Evolutionary conservation across 1,140 invertebrate species (phyloP).

Genomic region (Rhopalosiphum padi): DNA sequence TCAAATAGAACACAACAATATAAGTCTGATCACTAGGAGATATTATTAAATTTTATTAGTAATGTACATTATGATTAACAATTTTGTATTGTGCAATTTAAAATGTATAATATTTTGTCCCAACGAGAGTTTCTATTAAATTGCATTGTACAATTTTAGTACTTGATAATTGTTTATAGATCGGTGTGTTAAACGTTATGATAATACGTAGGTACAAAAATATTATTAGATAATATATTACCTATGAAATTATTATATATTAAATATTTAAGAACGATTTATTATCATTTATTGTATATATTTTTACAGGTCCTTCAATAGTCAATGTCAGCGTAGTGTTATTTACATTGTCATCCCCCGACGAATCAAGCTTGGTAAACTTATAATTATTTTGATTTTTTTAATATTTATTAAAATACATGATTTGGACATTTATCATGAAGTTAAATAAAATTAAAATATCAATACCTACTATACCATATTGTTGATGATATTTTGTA

Average conservation of each 20-base stretch:
- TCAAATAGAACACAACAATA: background rate
- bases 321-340: constrained; percentile 34
- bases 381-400: background rate
- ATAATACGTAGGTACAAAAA: no score
- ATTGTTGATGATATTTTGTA: background rate
- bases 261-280: background rate
- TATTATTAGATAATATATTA: background rate
- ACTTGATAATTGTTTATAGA: no score
- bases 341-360: constrained; percentile 17
- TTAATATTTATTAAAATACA: background rate
- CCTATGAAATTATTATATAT: background rate
- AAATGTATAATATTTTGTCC: no score
- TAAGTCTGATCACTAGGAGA: background rate
- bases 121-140: background rate
- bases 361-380: constrained; percentile 52
- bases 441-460: background rate
- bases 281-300: background rate
- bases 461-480: background rate
- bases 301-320: constrained; percentile 16
- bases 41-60: no score
- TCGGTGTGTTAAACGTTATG: no score
- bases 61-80: no score
- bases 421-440: background rate
- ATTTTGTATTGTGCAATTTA: no score
- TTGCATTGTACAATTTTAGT: no score